Evolutionary conservation across 2,113 vertebrate species (phyloP), one percentile per base, ranked within the genome.

Genomic region (Hepsetus odoe): DNA sequence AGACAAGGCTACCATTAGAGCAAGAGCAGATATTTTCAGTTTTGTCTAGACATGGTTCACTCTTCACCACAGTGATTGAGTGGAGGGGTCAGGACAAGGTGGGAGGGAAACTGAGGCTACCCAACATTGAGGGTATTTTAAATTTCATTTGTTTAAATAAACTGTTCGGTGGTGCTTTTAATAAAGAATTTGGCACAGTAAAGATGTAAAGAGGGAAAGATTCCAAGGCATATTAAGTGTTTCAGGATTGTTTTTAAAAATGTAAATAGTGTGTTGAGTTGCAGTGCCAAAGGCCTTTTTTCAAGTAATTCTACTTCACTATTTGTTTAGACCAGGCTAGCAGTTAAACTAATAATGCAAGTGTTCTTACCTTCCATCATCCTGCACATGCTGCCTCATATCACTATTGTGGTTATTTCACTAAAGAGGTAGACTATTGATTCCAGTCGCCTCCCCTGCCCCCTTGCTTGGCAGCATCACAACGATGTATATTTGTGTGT

Each of bases 1-100:
- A 86, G 81, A 83, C 76, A 74, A 86, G 83, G 81, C 59, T 88
- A 81, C 86, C 86, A 89, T 90, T 90, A 87, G 81, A 69, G 82
- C 62, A 84, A 77, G 77, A 81, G 83, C 46, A 82, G 84, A 85
- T 87, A 90, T 89, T 90, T 55, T 90, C 88, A 3, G 74, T 88
- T 87, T 85, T 70, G 86, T 89, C 89, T 86, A 87, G 88, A 86
- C 85, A 24, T 79, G 46, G 71, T 49, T 59, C 22, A 78, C 84
- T 87, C 83, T 72, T 78, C 68, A 66, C 33, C 16, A 58, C 85
- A 81, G 58, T 71, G 75, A 83, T 68, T 59, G 62, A 33, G 75
- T 81, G 81, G 53, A 80, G 4, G 59, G 81, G 83, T 84, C 80
- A 81, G 76, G 78, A 77, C 83, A 68, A 51, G 61, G 46, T 51